A percentile compares a stretch with the other conserved stretches of the same genome.
These are phyloP conservation scores for Apostichopus californicus DNA, from an alignment of 35 echinoderm and acorn worm species.

Conservation along the genomic window DNA sequence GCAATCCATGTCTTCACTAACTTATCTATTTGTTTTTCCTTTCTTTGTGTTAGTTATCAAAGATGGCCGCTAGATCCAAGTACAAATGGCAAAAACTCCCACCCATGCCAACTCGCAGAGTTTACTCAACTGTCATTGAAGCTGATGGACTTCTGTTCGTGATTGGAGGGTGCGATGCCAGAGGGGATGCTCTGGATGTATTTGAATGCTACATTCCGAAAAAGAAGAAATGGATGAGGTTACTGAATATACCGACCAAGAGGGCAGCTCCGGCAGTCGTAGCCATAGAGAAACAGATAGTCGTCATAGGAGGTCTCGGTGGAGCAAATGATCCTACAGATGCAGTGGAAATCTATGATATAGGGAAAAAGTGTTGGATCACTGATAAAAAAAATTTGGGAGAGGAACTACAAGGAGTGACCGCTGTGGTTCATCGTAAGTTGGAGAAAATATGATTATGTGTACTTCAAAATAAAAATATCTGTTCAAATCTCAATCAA, in stretches of 20 bases:
- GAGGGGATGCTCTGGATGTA: constrained; percentile 66
- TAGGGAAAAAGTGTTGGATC: constrained; percentile 70
- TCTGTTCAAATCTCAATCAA: too few species aligned
- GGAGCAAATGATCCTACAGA: constrained; percentile 57
- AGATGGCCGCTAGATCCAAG: constrained; percentile 52
- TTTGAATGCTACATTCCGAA: constrained; percentile 79
- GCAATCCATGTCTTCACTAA: too few species aligned
- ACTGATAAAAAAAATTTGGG: constrained; percentile 62
- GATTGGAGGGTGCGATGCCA: constrained; percentile 74
- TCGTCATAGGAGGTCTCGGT: constrained; percentile 74
- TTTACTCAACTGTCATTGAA: constrained; percentile 61
- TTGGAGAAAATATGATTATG: neutral
- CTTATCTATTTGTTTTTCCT: neutral
- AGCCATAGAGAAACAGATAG: constrained; percentile 47
- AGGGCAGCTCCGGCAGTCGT: constrained; percentile 75
- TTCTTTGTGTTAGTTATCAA: neutral
- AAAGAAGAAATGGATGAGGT: constrained; percentile 84
- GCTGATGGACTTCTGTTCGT: constrained; percentile 70
- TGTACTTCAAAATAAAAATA: too few species aligned
- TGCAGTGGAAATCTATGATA: constrained; percentile 75
- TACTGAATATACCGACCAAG: constrained; percentile 67
- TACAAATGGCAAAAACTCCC: constrained; percentile 78
- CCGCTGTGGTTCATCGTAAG: constrained; percentile 76
- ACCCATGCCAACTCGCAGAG: constrained; percentile 62
- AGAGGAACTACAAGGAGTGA: constrained; percentile 71